A percentile compares a stretch with the other conserved stretches of the same genome.
Conservation (phyloP, 2,113 vertebrate genomes). For the Rhabdornis inornatus region DNA sequence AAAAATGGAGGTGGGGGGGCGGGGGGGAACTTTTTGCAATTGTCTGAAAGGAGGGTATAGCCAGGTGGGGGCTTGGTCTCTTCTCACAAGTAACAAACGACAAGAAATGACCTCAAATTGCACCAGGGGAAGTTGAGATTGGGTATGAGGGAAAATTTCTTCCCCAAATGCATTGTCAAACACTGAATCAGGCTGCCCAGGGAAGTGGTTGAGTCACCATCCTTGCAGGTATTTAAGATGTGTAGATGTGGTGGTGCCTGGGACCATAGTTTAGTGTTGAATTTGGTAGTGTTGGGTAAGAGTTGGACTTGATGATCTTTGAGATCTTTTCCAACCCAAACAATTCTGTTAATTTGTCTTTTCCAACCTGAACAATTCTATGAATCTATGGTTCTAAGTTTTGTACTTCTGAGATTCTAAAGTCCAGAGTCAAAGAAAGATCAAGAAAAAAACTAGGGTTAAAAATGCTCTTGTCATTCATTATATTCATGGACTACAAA, state of each 20-base stretch:
- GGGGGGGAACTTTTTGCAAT: not conserved
- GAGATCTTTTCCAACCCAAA: not conserved
- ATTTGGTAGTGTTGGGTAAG: not conserved
- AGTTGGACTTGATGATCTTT: not conserved
- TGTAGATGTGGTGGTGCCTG: not conserved
- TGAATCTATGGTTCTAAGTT: not conserved
- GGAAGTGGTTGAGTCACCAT: not conserved
- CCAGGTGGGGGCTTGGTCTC: not conserved
- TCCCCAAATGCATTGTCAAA: not conserved
- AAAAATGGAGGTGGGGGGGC: not conserved
- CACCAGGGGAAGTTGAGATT: not conserved
- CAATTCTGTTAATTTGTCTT: not conserved
- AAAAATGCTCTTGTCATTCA: not conserved
- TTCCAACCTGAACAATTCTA: not conserved
- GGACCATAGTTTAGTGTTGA: not conserved
- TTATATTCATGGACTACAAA: not conserved
- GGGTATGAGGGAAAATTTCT: not conserved
- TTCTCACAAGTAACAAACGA: not conserved
- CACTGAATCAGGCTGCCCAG: not conserved
- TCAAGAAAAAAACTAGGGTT: not conserved
- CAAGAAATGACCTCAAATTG: not conserved
- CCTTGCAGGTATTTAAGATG: not conserved
- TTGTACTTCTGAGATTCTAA: not conserved
- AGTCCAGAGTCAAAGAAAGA: not conserved
- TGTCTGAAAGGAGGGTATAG: not conserved